Conservation (phyloP, 1,140 invertebrate species). For the Tetranychus urticae region DNA sequence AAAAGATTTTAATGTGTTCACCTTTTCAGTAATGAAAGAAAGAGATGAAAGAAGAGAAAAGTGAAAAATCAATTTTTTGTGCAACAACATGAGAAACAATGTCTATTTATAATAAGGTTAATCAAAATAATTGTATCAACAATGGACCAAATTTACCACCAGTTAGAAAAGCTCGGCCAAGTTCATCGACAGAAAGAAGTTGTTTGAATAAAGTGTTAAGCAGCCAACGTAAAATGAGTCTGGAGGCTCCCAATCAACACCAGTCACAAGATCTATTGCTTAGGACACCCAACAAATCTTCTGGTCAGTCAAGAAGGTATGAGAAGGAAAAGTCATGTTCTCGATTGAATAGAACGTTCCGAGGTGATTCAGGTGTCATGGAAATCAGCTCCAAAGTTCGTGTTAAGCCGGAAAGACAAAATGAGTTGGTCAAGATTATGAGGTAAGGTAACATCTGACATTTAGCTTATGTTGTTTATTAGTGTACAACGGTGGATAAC, state of each 20-base stretch:
- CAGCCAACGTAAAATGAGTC: background rate
- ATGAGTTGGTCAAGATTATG: background rate
- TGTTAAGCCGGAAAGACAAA: background rate
- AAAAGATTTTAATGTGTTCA: too few relatives aligned
- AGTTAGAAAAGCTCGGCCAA: background rate
- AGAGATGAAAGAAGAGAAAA: too few relatives aligned
- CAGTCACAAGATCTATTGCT: background rate
- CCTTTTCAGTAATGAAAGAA: too few relatives aligned
- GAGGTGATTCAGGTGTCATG: background rate
- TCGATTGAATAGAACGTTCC: background rate
- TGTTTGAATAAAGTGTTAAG: background rate
- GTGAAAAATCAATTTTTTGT: too few relatives aligned
- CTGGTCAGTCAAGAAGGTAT: background rate
- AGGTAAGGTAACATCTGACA: background rate
- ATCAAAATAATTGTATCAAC: too few relatives aligned
- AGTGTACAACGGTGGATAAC: too few relatives aligned
- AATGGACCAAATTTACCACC: background rate
- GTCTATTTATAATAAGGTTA: too few relatives aligned
- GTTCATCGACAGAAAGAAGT: background rate
- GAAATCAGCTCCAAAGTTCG: background rate
- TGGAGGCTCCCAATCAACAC: background rate
- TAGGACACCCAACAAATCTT: background rate
- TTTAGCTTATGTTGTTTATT: too few relatives aligned
- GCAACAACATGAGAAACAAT: too few relatives aligned
- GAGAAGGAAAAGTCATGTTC: background rate